A percentile compares a stretch with the other conserved stretches of the same genome.
Conservation (phyloP, 1,140 invertebrate genomes). For the Drosophila sp. region DNA sequence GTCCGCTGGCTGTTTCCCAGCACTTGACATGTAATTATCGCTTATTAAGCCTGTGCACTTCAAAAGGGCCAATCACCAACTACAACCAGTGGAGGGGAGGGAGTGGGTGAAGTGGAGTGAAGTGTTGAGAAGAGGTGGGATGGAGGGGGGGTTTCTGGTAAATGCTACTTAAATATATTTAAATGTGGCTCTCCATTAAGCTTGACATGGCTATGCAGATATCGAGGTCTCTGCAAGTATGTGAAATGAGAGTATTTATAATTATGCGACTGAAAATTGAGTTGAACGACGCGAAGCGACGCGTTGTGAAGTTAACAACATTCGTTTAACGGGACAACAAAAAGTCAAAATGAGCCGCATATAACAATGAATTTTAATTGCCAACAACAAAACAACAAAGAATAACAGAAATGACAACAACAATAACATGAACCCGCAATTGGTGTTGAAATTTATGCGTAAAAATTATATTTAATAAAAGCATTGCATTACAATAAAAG, state of each 20-base stretch:
- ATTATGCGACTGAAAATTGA: conserved; percentile 73
- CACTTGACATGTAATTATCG: conserved; percentile 53
- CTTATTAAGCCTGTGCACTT: conserved; percentile 50
- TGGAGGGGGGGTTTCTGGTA: conserved; percentile 9
- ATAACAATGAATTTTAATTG: conserved; percentile 83
- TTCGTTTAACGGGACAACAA: conserved; percentile 33
- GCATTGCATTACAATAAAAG: conserved; percentile 72
- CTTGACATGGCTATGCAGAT: conserved; percentile 31
- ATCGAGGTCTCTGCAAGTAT: conserved; percentile 25
- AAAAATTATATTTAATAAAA: conserved; percentile 82
- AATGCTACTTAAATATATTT: conserved; percentile 79
- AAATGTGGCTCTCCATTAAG: conserved; percentile 69
- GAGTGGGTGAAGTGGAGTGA: too few relatives aligned
- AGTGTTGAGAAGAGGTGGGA: too few relatives aligned
- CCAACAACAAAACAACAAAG: conserved; percentile 12
- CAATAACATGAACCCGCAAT: conserved; percentile 29
- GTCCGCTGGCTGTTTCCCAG: conserved; percentile 10
- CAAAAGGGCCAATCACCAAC: conserved; percentile 47
- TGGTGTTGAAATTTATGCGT: conserved; percentile 63
- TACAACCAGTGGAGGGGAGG: too few relatives aligned
- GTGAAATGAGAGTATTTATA: conserved; percentile 56
- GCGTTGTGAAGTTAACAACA: conserved; percentile 11
- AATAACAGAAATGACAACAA: background rate
- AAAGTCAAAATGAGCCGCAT: conserved; percentile 69
- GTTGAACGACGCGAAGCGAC: conserved; percentile 22